A percentile compares a stretch with the other conserved stretches of the same genome.
Conservation (phyloP, 2,113 vertebrate species). For the Crotalus tigris region DNA sequence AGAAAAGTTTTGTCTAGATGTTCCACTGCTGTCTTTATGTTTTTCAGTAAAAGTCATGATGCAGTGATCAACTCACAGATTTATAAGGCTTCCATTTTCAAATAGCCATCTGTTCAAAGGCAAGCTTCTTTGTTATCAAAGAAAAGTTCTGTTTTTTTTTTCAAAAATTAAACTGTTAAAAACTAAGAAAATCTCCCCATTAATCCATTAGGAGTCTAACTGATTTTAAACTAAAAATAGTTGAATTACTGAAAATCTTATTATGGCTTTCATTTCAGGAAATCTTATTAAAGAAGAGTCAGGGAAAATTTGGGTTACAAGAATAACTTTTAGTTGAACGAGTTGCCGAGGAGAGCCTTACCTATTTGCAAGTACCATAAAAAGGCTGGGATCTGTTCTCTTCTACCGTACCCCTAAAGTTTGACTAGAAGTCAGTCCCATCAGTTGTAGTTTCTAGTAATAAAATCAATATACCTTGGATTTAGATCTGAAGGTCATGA, state of each 20-base stretch:
- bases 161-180: not conserved
- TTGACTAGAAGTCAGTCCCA: not conserved
- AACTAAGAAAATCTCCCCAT: not conserved
- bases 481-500: not conserved
- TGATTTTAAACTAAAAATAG: not conserved
- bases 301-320: no score
- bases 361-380: not conserved
- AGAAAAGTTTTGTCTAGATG: not conserved
- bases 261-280: not conserved
- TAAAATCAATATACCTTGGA: not conserved
- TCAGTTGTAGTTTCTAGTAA: not conserved
- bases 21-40: not conserved
- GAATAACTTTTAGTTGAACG: not conserved
- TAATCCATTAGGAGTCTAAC: not conserved
- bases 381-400: not conserved
- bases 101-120: not conserved
- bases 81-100: not conserved
- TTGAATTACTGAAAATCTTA: no score
- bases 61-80: not conserved
- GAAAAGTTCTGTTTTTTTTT: not conserved
- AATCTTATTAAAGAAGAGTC: not conserved
- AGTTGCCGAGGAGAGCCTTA: not conserved
- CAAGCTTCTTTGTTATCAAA: not conserved
- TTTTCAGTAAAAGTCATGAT: not conserved
- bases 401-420: no score